Evolutionary conservation across 2,888 invertebrate species (phyloP).

Genomic region (Volucella inanis): DNA sequence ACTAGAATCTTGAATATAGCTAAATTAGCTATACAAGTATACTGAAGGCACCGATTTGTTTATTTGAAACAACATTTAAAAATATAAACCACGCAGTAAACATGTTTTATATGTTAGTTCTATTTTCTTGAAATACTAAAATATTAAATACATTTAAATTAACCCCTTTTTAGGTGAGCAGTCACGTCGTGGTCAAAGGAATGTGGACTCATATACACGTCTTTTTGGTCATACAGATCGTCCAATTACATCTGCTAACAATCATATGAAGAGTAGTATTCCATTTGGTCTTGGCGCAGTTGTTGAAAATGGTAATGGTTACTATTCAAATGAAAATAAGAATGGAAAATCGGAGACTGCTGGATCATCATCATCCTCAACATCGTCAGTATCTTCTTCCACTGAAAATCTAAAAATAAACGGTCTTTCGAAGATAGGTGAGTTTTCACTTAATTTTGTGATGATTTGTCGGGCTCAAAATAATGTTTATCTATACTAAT

Average conservation of each 20-base stretch:
- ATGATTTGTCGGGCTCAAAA: neutral
- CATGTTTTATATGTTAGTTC: neutral
- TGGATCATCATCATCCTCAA: slow-evolving; percentile 81
- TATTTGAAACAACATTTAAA: neutral
- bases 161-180: slow-evolving; percentile 79
- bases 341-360: slow-evolving; percentile 80
- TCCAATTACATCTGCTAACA: slow-evolving; percentile 84
- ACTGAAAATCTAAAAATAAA: slow-evolving; percentile 81
- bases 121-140: slow-evolving; percentile 41
- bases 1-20: no score
- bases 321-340: slow-evolving; percentile 75
- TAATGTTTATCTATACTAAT: no score
- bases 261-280: slow-evolving; percentile 85
- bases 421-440: slow-evolving; percentile 81
- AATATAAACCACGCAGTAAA: neutral
- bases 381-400: slow-evolving; percentile 82
- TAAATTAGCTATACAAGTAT: no score
- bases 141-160: slow-evolving; percentile 6
- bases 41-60: no score
- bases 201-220: slow-evolving; percentile 84
- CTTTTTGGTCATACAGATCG: slow-evolving; percentile 85
- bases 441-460: slow-evolving; percentile 33
- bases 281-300: slow-evolving; percentile 82
- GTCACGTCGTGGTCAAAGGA: slow-evolving; percentile 82
- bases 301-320: slow-evolving; percentile 79